Evolutionary conservation across 2,888 invertebrate species (phyloP), one percentile per base, ranked within the genome.

Genomic region (Entomobrya multifasciata): DNA sequence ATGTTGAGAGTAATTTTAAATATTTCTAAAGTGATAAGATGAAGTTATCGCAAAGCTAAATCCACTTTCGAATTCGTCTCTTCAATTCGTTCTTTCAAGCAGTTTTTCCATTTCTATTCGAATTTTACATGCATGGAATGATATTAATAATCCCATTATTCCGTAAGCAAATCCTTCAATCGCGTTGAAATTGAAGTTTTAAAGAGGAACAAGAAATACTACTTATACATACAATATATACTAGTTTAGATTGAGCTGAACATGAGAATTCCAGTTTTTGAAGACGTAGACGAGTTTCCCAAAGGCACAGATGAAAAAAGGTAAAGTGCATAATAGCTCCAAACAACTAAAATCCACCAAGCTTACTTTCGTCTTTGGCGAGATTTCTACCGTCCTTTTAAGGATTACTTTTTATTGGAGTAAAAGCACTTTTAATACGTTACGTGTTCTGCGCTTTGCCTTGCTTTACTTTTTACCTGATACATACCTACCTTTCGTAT

Each of bases 131-230:
- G 17, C 55, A 20, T 17, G 20, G 5, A 52, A 15, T n/a, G 25
- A 74, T 41, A 67, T 22, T 22, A 67, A 60, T 41, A 77, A 60
- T 30, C 60, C 27, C 22, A 41, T 57, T 17, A 6, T 6, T 36
- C 20, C 44, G 3, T 44, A 20, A 44, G n/a, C 41, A 67, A 67
- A 67, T 77, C 77, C 41, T 77, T 57, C 60, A 60, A 77, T 77
- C 77, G n/a, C 22, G 41, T 36, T 5, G n/a, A 41, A 77, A 36
- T 36, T 77, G 57, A 57, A 41, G 60, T 52, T 30, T 30, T 30
- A 17, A n/a, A 36, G 25, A 22, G 25, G 44, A 60, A 25, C 60
- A 60, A 25, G 15, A 60, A 25, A 20, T 17, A 20, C 20, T 36
- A 55, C 15, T 60, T 55, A 11, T 52, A 11, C n/a, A n/a, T 17